phyloP scores from a whole-genome alignment of 2,113 vertebrate species.

The Micromys minutus region DNA sequence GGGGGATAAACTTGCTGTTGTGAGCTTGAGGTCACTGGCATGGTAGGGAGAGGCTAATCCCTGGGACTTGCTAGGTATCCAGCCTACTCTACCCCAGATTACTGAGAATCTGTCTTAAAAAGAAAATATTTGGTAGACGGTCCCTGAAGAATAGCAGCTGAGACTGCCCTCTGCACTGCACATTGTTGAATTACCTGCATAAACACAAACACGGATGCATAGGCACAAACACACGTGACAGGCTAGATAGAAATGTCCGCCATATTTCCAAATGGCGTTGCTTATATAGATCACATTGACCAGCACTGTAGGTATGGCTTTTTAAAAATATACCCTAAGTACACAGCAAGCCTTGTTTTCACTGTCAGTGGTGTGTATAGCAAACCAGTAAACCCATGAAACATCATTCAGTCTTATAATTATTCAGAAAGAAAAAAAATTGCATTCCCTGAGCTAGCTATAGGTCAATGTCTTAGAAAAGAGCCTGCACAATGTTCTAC shows the following conservation, averaged over 20 bases:
- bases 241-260: neutral
- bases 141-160: neutral
- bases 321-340: constrained; percentile 26
- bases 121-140: neutral
- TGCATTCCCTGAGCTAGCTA: neutral
- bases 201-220: neutral
- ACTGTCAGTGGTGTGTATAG: neutral
- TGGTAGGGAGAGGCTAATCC: neutral
- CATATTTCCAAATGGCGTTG: neutral
- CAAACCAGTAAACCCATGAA: neutral
- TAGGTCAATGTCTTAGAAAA: neutral
- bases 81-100: no score
- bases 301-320: neutral
- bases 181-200: no score
- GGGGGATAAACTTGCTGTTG: neutral
- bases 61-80: neutral
- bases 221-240: neutral
- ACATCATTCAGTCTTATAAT: neutral
- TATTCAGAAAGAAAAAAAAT: constrained; percentile 29
- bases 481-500: neutral
- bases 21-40: neutral
- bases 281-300: neutral
- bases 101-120: neutral
- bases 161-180: neutral
- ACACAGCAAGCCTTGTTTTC: neutral